Evolutionary conservation across 2,113 vertebrate genomes (phyloP).

Genomic region (Bubo bubo): DNA sequence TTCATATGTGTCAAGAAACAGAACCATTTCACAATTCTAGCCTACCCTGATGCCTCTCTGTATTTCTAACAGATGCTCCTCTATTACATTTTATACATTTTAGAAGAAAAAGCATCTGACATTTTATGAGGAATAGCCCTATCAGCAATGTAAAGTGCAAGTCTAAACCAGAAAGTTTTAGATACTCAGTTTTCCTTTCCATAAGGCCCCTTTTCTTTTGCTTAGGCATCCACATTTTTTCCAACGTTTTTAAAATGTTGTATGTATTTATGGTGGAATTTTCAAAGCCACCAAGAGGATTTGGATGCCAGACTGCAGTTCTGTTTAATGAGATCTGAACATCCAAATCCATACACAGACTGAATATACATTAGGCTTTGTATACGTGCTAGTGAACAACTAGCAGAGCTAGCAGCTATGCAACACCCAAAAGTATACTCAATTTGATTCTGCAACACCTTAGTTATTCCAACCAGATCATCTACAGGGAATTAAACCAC

Average conservation of each 20-base stretch:
- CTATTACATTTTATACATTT: not conserved
- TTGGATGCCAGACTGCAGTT: not conserved
- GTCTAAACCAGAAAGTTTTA: conserved; percentile 5
- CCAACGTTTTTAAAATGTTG: not conserved
- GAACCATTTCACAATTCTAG: not conserved
- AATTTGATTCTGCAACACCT: not conserved
- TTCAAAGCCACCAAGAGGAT: conserved; percentile 36
- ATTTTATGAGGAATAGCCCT: not conserved
- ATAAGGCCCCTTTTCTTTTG: not conserved
- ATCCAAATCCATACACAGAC: not conserved
- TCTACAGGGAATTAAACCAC: not conserved
- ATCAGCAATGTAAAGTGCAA: not conserved
- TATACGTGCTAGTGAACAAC: not conserved
- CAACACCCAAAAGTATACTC: not conserved
- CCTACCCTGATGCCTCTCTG: not conserved
- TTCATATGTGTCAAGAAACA: not conserved
- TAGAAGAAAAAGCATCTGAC: not conserved
- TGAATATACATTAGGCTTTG: not conserved
- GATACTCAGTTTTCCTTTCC: not conserved
- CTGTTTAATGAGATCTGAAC: not conserved
- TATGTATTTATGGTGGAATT: not conserved
- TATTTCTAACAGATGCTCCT: not conserved
- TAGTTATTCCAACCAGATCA: not conserved
- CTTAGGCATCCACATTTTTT: not conserved
- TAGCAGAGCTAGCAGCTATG: not conserved